Evolutionary conservation across 1,140 invertebrate species (phyloP).

Genomic region (Drosophila sp.): DNA sequence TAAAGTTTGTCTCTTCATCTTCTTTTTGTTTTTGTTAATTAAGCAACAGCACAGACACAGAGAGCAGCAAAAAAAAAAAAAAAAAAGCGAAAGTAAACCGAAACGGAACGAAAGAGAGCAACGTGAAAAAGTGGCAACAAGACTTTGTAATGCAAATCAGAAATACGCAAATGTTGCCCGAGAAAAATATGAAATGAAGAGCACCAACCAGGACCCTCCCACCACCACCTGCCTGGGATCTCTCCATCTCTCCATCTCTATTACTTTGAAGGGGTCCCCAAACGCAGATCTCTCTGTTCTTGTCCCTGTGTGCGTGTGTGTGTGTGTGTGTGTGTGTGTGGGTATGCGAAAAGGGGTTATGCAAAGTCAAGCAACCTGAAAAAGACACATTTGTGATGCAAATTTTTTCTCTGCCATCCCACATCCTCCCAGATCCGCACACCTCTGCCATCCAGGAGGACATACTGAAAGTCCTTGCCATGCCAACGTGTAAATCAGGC

Average conservation of each 20-base stretch:
- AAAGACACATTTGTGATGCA: constrained; percentile 82
- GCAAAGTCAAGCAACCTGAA: constrained; percentile 81
- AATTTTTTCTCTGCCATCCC: constrained; percentile 44
- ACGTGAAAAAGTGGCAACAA: constrained; percentile 33
- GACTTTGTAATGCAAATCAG: constrained; percentile 75
- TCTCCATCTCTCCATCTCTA: constrained; percentile 31
- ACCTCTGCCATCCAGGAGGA: constrained; percentile 4
- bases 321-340: constrained; percentile 20
- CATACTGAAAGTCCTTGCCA: constrained; percentile 25
- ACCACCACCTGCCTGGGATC: background rate
- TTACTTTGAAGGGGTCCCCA: constrained; percentile 52
- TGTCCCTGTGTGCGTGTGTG: constrained; percentile 1
- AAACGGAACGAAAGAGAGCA: constrained; percentile 9
- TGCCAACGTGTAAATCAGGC: constrained; percentile 79
- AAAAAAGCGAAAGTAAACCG: constrained; percentile 6
- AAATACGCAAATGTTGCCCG: constrained; percentile 65
- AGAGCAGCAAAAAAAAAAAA: background rate
- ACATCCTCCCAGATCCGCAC: background rate
- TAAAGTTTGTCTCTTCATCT: background rate
- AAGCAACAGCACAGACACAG: background rate
- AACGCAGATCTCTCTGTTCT: background rate
- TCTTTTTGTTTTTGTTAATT: constrained; percentile 9
- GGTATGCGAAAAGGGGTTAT: constrained; percentile 68
- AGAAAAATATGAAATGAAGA: constrained; percentile 76
- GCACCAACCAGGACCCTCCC: background rate